Evolutionary conservation across 2,113 vertebrate genomes (phyloP).

Genomic region (Cervus canadensis): DNA sequence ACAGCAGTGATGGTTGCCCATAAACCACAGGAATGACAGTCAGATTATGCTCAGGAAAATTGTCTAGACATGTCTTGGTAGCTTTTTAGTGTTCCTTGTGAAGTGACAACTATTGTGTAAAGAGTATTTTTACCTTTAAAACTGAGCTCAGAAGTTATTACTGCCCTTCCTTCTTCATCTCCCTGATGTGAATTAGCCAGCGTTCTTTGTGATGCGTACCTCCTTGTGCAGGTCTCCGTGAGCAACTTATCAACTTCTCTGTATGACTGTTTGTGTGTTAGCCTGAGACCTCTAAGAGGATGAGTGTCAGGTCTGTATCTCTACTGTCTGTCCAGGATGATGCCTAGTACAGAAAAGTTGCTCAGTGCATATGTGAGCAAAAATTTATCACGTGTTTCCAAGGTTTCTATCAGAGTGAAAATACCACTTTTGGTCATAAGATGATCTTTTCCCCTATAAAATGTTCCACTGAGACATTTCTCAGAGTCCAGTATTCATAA

Average conservation of each 20-base stretch:
- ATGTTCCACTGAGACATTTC: neutral
- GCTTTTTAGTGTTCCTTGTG: neutral
- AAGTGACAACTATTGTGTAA: neutral
- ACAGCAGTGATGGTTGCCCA: neutral
- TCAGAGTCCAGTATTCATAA: neutral
- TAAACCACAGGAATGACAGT: neutral
- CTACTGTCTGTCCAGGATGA: neutral
- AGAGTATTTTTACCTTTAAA: neutral
- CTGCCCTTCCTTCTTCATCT: neutral
- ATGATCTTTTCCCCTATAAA: neutral
- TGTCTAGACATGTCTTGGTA: neutral
- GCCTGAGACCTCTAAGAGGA: neutral
- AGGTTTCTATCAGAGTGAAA: neutral
- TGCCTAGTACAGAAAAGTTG: neutral
- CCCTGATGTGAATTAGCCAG: neutral
- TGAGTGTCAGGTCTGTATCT: neutral
- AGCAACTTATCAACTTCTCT: neutral
- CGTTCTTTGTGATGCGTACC: neutral
- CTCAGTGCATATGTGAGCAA: neutral
- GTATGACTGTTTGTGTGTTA: neutral
- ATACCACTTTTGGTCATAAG: neutral
- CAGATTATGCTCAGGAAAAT: neutral
- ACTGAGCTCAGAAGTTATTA: neutral
- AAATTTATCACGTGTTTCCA: neutral
- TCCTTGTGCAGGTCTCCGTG: neutral